Conservation (phyloP, 2,113 vertebrate species). For the Oostethus manadensis region DNA sequence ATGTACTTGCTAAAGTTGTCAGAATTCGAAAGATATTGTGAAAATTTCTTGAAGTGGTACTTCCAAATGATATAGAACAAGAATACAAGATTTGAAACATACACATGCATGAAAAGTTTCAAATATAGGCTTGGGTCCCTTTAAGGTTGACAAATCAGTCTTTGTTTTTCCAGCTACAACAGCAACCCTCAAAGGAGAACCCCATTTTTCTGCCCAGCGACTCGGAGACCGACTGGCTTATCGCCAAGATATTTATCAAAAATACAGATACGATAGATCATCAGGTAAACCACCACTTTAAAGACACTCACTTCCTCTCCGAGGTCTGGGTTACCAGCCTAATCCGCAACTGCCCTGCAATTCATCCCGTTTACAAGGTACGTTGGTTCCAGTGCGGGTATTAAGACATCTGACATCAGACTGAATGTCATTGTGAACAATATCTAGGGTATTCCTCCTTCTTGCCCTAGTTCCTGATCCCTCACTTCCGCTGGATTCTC, state of each 20-base stretch:
- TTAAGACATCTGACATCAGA: not conserved
- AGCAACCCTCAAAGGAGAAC: constrained; percentile 48
- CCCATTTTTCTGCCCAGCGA: constrained; percentile 74
- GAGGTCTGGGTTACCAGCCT: constrained; percentile 64
- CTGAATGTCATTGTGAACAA: not conserved
- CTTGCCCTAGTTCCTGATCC: constrained; percentile 27
- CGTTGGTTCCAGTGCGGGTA: not conserved
- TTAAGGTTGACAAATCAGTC: too few relatives aligned
- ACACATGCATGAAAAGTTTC: too few relatives aligned
- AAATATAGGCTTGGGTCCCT: too few relatives aligned
- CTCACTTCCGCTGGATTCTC: constrained; percentile 28
- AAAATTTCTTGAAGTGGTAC: too few relatives aligned
- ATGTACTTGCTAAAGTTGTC: too few relatives aligned
- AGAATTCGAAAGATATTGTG: too few relatives aligned
- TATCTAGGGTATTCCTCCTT: not conserved
- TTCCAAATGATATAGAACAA: too few relatives aligned
- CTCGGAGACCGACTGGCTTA: constrained; percentile 64
- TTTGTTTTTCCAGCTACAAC: constrained; percentile 34
- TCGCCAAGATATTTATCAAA: constrained; percentile 73
- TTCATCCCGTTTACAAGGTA: constrained; percentile 76
- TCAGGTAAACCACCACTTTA: constrained; percentile 59
- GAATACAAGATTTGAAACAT: too few relatives aligned
- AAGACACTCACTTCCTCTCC: constrained; percentile 64
- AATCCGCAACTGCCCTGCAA: constrained; percentile 61
- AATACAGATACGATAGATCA: constrained; percentile 61